Conservation (phyloP, 2,113 vertebrate species). For the Nycticorax nycticorax region DNA sequence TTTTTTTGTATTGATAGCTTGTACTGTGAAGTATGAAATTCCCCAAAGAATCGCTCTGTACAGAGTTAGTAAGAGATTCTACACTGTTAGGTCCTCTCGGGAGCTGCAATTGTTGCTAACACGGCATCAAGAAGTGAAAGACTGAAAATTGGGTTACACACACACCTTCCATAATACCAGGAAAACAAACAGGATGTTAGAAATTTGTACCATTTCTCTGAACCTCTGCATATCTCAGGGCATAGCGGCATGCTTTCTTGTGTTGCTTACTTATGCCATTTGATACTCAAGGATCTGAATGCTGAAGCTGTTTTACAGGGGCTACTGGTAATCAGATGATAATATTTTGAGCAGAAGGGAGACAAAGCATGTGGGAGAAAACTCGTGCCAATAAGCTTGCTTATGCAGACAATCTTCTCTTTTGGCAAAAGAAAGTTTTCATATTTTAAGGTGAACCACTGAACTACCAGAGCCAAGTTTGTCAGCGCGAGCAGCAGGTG, state of each 20-base stretch:
- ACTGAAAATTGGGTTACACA: neutral
- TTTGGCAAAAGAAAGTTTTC: neutral
- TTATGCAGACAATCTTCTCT: neutral
- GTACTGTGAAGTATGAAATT: conserved; percentile 18
- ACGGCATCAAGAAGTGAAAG: neutral
- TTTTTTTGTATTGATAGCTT: conserved; percentile 18
- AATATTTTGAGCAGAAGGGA: neutral
- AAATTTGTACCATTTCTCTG: neutral
- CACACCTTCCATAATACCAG: neutral
- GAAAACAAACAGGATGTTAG: neutral
- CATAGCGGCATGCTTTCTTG: neutral
- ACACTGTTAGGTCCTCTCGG: neutral
- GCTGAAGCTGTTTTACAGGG: neutral
- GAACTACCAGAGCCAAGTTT: neutral
- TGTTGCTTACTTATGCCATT: neutral
- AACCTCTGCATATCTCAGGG: neutral
- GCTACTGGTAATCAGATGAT: neutral
- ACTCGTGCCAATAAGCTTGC: neutral
- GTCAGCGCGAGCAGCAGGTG: neutral
- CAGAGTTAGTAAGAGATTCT: neutral
- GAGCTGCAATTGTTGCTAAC: conserved; percentile 33
- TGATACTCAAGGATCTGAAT: neutral
- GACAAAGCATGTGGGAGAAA: neutral
- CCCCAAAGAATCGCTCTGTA: neutral
- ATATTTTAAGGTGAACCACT: neutral